phyloP scores from a whole-genome alignment of 1,140 invertebrate species.

The Euwallacea similis region DNA sequence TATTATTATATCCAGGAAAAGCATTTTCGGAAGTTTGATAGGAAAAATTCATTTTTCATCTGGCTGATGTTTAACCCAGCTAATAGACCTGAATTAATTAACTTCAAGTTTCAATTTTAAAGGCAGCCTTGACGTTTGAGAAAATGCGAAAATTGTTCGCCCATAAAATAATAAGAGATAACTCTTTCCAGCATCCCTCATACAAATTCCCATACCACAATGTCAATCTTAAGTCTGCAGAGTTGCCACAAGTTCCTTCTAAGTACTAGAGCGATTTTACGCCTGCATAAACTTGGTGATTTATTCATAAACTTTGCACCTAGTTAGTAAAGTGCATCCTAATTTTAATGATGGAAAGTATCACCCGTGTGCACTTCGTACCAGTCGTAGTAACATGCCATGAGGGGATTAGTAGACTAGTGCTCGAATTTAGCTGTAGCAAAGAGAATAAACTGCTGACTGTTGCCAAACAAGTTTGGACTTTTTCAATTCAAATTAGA shows the following conservation, averaged over 20 bases:
- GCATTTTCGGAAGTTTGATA: constrained; percentile 17
- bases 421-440: too few relatives aligned
- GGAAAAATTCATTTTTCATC: constrained; percentile 20
- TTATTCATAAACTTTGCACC: constrained; percentile 16
- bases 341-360: constrained; percentile 11
- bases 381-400: background rate
- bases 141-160: too few relatives aligned
- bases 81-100: constrained; percentile 20
- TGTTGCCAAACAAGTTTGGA: too few relatives aligned
- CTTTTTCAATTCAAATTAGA: too few relatives aligned
- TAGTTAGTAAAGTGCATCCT: constrained; percentile 15
- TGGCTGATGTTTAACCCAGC: constrained; percentile 10
- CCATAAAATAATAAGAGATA: too few relatives aligned
- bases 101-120: constrained; percentile 3
- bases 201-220: too few relatives aligned
- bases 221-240: too few relatives aligned
- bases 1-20: constrained; percentile 17
- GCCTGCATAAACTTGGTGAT: constrained; percentile 5
- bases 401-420: too few relatives aligned
- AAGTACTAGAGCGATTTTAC: constrained; percentile 7
- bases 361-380: background rate
- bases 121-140: background rate
- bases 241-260: constrained; percentile 2
- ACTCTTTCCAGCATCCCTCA: too few relatives aligned
- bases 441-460: too few relatives aligned